These are phyloP conservation scores for Agrotis clavis DNA, from an alignment of 2,888 invertebrate genomes.

Conservation along the genomic window DNA sequence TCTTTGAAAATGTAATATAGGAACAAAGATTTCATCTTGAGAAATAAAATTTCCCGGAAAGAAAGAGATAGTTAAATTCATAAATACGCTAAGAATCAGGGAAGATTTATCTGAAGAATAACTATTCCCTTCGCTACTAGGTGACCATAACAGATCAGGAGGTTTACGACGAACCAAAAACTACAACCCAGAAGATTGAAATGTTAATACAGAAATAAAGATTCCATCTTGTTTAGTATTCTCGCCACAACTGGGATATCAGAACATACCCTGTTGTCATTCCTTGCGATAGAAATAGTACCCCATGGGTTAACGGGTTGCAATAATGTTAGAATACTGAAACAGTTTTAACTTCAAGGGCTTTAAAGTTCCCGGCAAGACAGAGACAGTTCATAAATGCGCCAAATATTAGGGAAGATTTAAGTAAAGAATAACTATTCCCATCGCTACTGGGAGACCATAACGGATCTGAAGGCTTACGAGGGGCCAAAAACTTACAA, in stretches of 20 bases:
- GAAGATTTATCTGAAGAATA: too few relatives aligned
- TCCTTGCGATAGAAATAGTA: background rate
- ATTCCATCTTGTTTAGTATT: conserved; percentile 27
- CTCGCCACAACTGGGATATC: conserved; percentile 33
- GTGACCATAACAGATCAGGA: conserved; percentile 15
- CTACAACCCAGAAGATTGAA: background rate
- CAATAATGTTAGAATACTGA: background rate
- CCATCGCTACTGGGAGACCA: conserved; percentile 24
- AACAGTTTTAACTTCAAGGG: background rate
- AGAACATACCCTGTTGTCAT: conserved; percentile 17
- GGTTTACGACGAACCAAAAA: background rate
- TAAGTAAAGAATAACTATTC: background rate
- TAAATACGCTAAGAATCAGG: too few relatives aligned
- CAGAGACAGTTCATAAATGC: background rate
- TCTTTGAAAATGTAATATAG: background rate
- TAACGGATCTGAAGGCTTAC: conserved; percentile 7
- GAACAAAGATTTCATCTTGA: background rate
- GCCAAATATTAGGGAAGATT: too few relatives aligned
- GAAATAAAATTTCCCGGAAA: background rate
- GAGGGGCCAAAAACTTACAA: background rate
- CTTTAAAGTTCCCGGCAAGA: background rate
- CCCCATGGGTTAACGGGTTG: conserved; percentile 9
- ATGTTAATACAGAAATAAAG: background rate
- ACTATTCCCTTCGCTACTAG: conserved; percentile 15
- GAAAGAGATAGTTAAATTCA: too few relatives aligned